Evolutionary conservation across 2,888 invertebrate species (phyloP).

Genomic region (Hypena proboscidalis): DNA sequence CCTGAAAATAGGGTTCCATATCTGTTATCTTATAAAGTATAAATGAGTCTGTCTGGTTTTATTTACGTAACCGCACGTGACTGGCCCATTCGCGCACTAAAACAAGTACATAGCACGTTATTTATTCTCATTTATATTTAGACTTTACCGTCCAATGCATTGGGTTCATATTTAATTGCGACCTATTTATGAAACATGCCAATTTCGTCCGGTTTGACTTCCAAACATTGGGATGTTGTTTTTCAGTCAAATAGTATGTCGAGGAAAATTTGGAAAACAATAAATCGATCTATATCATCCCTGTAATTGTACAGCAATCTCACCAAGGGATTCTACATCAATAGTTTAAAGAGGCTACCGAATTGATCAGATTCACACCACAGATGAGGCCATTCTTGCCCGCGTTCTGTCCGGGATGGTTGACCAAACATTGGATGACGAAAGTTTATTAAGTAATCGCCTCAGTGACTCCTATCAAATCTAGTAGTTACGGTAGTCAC

Average conservation of each 20-base stretch:
- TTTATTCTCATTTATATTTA: slow-evolving; percentile 18
- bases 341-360: too few relatives aligned
- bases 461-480: too few relatives aligned
- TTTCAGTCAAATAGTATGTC: not conserved
- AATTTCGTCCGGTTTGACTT: slow-evolving; percentile 21
- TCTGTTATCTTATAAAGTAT: slow-evolving; percentile 16
- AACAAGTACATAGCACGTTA: slow-evolving; percentile 12
- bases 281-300: too few relatives aligned
- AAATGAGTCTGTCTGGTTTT: slow-evolving; percentile 26
- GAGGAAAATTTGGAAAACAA: not conserved
- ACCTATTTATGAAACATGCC: slow-evolving; percentile 7
- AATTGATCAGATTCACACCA: too few relatives aligned
- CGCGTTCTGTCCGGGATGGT: too few relatives aligned
- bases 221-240: slow-evolving; percentile 7
- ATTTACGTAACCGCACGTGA: slow-evolving; percentile 41
- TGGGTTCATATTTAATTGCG: slow-evolving; percentile 18
- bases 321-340: too few relatives aligned
- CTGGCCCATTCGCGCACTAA: slow-evolving; percentile 26
- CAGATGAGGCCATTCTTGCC: too few relatives aligned
- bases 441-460: too few relatives aligned
- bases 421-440: too few relatives aligned
- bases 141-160: slow-evolving; percentile 6
- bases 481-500: too few relatives aligned
- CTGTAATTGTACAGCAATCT: too few relatives aligned
- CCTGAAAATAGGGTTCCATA: slow-evolving; percentile 23